A percentile compares a stretch with the other conserved stretches of the same genome.
These are phyloP conservation scores for Anoncus sp. DNA, from an alignment of 2,888 invertebrate genomes.

Conservation along the genomic window DNA sequence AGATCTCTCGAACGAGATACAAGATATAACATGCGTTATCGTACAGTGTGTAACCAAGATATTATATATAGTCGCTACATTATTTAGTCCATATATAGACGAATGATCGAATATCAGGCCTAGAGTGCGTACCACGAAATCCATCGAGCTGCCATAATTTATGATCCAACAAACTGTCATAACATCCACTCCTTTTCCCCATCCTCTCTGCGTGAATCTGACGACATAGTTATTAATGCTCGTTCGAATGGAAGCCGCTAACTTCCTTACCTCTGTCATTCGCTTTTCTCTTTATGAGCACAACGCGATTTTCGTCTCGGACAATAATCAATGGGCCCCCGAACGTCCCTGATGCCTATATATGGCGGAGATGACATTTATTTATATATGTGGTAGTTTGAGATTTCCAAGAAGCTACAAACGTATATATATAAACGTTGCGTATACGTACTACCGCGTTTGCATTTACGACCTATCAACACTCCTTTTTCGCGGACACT, in stretches of 20 bases:
- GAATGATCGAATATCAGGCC: too few species aligned
- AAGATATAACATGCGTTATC: constrained; percentile 40
- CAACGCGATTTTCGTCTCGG: not conserved
- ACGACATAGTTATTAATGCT: constrained; percentile 73
- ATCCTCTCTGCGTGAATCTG: constrained; percentile 71
- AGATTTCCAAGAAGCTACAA: constrained; percentile 46
- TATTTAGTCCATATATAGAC: too few species aligned
- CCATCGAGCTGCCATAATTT: constrained; percentile 67
- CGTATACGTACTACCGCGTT: constrained; percentile 3
- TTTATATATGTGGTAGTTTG: constrained; percentile 32
- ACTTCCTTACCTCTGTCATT: too few species aligned
- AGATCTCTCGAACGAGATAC: constrained; percentile 74
- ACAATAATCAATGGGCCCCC: constrained; percentile 20
- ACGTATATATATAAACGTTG: constrained; percentile 1
- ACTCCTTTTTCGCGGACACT: constrained; percentile 54
- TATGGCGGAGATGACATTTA: not conserved
- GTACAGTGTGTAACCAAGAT: constrained; percentile 5
- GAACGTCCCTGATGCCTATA: not conserved
- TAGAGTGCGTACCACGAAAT: too few species aligned
- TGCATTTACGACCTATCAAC: constrained; percentile 61
- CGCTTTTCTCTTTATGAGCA: constrained; percentile 5
- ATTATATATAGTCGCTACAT: constrained; percentile 8
- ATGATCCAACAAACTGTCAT: constrained; percentile 74
- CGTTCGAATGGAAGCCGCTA: constrained; percentile 12
- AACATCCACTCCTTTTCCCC: constrained; percentile 57